Conservation (phyloP, 2,797 vertebrate genomes). For the Lithobates sylvaticus region DNA sequence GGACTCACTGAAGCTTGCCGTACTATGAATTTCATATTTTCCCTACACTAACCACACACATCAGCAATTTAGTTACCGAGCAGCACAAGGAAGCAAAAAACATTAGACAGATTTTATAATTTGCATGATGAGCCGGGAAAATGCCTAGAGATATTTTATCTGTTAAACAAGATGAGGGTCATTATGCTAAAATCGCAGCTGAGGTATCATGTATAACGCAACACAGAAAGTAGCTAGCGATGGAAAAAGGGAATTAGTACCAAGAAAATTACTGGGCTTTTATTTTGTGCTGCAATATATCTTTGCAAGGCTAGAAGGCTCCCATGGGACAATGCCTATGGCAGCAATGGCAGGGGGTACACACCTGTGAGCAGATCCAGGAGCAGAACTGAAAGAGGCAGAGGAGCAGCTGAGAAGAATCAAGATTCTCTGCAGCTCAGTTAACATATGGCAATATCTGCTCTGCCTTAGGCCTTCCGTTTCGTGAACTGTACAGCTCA, state of each 20-base stretch:
- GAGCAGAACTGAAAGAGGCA: background rate
- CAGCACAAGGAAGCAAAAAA: slow-evolving; percentile 47
- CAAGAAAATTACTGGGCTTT: background rate
- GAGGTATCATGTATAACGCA: slow-evolving; percentile 30
- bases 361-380: background rate
- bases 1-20: slow-evolving; percentile 58
- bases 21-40: slow-evolving; percentile 62
- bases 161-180: slow-evolving; percentile 42
- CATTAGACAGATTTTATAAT: slow-evolving; percentile 63
- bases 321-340: background rate
- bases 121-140: slow-evolving; percentile 57
- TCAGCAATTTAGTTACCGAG: slow-evolving; percentile 61
- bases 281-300: background rate
- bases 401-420: background rate
- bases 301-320: background rate
- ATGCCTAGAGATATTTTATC: slow-evolving; percentile 25
- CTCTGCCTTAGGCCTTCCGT: background rate
- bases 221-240: slow-evolving; percentile 3
- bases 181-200: slow-evolving; percentile 26
- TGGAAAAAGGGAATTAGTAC: background rate
- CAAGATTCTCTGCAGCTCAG: too few relatives aligned
- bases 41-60: slow-evolving; percentile 65
- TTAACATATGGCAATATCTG: background rate
- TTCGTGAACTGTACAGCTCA: background rate
- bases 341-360: background rate